Percentiles rank a stretch among this genome's conserved stretches.
phyloP scores from a whole-genome alignment of 2,888 invertebrate species.

The Ariolimax columbianus region DNA sequence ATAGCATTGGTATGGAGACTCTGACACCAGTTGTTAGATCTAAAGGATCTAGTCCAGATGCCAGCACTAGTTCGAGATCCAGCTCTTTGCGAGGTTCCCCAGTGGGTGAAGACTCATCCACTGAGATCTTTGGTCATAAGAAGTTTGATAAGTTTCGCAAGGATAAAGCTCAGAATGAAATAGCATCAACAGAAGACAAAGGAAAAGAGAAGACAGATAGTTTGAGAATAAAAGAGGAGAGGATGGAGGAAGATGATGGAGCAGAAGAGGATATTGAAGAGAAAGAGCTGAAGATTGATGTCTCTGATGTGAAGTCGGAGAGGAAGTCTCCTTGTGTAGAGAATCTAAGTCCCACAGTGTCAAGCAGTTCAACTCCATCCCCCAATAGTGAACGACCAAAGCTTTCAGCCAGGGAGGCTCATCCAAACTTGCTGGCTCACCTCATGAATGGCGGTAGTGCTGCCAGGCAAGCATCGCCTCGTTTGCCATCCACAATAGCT shows the following conservation, averaged over 20 bases:
- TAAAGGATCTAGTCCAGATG: slow-evolving; percentile 27
- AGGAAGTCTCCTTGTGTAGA: slow-evolving; percentile 22
- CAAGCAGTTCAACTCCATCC: slow-evolving; percentile 38
- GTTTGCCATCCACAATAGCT: not conserved
- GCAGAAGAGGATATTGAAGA: slow-evolving; percentile 32
- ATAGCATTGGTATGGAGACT: slow-evolving; percentile 10
- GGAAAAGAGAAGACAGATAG: slow-evolving; percentile 26
- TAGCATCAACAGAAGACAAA: slow-evolving; percentile 16
- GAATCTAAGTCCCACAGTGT: not conserved
- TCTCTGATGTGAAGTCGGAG: slow-evolving; percentile 34
- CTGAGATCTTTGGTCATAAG: slow-evolving; percentile 64
- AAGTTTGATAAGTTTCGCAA: slow-evolving; percentile 74
- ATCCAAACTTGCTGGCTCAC: slow-evolving; percentile 73
- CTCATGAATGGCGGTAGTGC: slow-evolving; percentile 57
- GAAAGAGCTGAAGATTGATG: slow-evolving; percentile 41
- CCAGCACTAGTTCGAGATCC: slow-evolving; percentile 19
- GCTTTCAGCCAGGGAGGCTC: slow-evolving; percentile 68
- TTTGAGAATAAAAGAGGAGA: slow-evolving; percentile 33
- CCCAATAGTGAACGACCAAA: slow-evolving; percentile 52
- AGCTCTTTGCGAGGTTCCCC: slow-evolving; percentile 50
- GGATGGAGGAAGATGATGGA: slow-evolving; percentile 42
- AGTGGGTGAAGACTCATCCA: slow-evolving; percentile 41
- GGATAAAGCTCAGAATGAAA: slow-evolving; percentile 47
- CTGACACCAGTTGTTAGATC: slow-evolving; percentile 22
- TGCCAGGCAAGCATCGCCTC: not conserved